Evolutionary conservation across 2,797 vertebrate species (phyloP), one percentile per base, ranked within the genome.

Genomic region (Pipistrellus pygmaeus): DNA sequence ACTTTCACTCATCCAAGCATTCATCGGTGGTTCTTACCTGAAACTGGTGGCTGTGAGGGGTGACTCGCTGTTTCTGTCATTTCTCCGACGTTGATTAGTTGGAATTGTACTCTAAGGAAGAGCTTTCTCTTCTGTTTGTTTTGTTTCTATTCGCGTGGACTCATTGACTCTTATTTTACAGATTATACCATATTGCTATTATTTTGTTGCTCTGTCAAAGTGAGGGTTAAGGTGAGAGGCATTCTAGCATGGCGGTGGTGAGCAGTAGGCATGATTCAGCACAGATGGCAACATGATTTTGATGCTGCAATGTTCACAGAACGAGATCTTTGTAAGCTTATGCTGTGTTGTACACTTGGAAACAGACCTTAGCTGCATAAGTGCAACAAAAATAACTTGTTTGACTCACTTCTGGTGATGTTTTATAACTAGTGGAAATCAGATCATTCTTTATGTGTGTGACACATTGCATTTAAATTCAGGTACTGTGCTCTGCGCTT

Each of bases 1-100:
- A 81, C 27, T 84, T 73, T 44, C 1, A 30, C 75, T 35, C 48
- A 51, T 60, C 88, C 57, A 72, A 44, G 27, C 10, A 27, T n/a
- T n/a, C n/a, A n/a, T 60, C 32, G 48, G 41, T 76, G 84, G 72
- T 89, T 85, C 8, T 93, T 93, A 8, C 20, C n/a, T 88, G 51
- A 93, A 81, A 85, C 27, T 57, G 5, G 46, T 85, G 80, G 53
- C 46, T 93, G 69, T 18, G 23, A 88, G 27, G 38, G 53, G 13
- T 88, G 20, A 48, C 23, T 77, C 76, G 46, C 41, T 30, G 27
- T 51, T 87, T 55, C 23, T 41, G 18, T 77, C 48, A 48, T 83
- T 87, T 81, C 27, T 72, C 55, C 32, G 71, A 10, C 2, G 27
- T 41, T 75, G 48, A 8, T 51, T 72, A 66, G 32, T 72, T 91